phyloP scores from a whole-genome alignment of 2,888 invertebrate species.

The Drosophila tanythrix region DNA sequence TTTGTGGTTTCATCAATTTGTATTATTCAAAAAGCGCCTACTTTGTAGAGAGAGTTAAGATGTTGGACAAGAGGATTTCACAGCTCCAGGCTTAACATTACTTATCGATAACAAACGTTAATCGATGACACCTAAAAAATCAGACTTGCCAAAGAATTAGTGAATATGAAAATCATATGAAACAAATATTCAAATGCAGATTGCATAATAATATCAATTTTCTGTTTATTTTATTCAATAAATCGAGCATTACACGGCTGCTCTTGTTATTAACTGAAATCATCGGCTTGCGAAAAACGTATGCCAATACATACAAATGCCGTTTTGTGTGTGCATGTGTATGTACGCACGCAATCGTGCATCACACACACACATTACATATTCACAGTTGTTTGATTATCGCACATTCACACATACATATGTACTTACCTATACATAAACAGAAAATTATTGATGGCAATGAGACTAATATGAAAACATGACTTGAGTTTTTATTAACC shows the following conservation, averaged over 20 bases:
- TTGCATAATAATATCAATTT: not conserved
- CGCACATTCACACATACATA: not conserved
- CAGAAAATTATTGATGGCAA: too few relatives aligned
- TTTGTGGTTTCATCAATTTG: not conserved
- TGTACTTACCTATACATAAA: not conserved
- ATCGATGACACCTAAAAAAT: not conserved
- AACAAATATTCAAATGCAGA: not conserved
- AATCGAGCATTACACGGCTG: not conserved
- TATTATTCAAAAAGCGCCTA: not conserved
- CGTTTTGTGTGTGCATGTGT: not conserved
- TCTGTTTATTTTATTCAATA: not conserved
- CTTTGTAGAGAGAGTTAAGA: not conserved
- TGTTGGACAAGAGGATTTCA: not conserved
- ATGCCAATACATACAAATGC: not conserved
- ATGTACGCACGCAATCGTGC: not conserved
- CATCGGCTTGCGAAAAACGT: not conserved
- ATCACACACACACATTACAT: not conserved
- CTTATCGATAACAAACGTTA: constrained; percentile 4
- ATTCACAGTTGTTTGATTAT: not conserved
- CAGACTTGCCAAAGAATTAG: not conserved
- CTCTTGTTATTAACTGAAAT: not conserved
- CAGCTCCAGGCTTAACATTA: not conserved
- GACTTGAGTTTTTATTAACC: not conserved
- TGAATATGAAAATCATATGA: not conserved
- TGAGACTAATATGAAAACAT: not conserved